Evolutionary conservation across 2,113 vertebrate genomes (phyloP), one percentile per base, ranked within the genome.

Genomic region (Agelaius phoeniceus): DNA sequence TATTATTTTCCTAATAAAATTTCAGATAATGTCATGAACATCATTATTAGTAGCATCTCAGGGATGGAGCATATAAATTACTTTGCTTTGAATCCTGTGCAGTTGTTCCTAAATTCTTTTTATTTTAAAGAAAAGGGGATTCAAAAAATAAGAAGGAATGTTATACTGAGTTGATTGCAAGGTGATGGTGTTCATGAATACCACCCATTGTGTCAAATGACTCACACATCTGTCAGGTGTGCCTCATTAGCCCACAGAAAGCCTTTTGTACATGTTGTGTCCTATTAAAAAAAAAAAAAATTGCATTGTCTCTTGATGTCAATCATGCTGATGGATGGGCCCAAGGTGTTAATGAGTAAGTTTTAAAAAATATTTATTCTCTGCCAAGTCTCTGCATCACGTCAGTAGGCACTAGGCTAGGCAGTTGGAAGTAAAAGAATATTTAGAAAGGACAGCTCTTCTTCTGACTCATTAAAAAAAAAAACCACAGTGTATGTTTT

Each of bases 221-320:
- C 93, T 97, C 97, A 96, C 93, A 95, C 96, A 97, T 97, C 97
- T 98, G 97, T 98, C 98, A 98, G 98, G 98, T 98, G 94, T 93
- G 83, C 77, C 24, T 39, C 94, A 93, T 96, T 96, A 97, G 95
- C 97, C 94, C 95, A 94, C 96, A 96, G 96, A 97, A 97, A 97
- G 92, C 81, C 80, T 97, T 96, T 90, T 39, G 31, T 92, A 89
- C 95, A 93, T 91, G 89, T 95, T 96, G 87, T 96, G 83, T 92
- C 92, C 91, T 97, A 95, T 91, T 89, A 89, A 92, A 68, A 72
- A 83, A 84, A 55, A 65, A 77, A 95, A 93, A 97, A 85, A 41
- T 9, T 79, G 79, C 93, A 98, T 98, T 97, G 94, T 97, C 96
- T 98, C 68, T 90, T 93, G 78, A 62, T 98, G 97, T 98, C 98